Conservation (phyloP, 2,888 invertebrate species). For the Spodoptera littoralis region DNA sequence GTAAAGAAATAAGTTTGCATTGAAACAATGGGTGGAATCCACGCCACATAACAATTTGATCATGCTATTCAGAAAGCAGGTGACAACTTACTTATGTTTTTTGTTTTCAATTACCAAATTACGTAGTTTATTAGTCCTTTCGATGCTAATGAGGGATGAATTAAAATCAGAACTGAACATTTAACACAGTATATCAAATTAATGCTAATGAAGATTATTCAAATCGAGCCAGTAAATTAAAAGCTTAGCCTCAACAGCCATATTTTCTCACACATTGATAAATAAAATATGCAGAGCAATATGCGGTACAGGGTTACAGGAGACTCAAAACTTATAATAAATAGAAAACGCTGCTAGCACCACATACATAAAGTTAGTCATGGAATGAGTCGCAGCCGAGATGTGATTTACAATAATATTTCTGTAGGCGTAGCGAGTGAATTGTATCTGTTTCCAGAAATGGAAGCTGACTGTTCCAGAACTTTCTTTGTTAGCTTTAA, state of each 20-base stretch:
- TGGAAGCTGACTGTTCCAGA: constrained; percentile 74
- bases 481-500: constrained; percentile 68
- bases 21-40: constrained; percentile 45
- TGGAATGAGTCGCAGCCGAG: constrained; percentile 68
- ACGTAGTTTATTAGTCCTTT: constrained; percentile 29
- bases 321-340: constrained; percentile 9
- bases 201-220: constrained; percentile 29
- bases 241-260: constrained; percentile 11
- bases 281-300: constrained; percentile 29
- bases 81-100: constrained; percentile 54
- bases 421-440: constrained; percentile 74
- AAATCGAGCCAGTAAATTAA: constrained; percentile 19
- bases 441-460: constrained; percentile 77
- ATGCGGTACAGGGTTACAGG: constrained; percentile 22
- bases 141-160: constrained; percentile 12
- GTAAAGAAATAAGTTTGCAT: constrained; percentile 5
- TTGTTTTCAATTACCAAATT: constrained; percentile 18
- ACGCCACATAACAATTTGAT: constrained; percentile 54
- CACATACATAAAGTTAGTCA: constrained; percentile 67
- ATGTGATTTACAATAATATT: constrained; percentile 78
- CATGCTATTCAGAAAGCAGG: constrained; percentile 60
- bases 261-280: constrained; percentile 19
- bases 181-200: constrained; percentile 6
- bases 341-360: constrained; percentile 41
- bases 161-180: constrained; percentile 20